Percentiles rank a stretch among this genome's conserved stretches.
Evolutionary conservation across 1,140 invertebrate genomes (phyloP).

Genomic region (Heliconius nattereri): DNA sequence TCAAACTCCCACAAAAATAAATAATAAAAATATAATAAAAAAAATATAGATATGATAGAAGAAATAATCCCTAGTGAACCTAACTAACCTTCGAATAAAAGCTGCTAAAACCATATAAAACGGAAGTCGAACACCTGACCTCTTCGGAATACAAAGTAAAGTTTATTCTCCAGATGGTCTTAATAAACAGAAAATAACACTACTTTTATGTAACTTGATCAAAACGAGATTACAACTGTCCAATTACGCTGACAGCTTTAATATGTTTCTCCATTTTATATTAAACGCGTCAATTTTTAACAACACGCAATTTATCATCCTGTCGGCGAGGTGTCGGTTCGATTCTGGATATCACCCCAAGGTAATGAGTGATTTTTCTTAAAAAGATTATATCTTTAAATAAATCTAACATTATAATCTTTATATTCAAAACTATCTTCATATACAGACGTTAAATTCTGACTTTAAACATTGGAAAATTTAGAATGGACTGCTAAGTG

Average conservation of each 20-base stretch:
- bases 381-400: not conserved
- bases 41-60: no score
- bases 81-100: not conserved
- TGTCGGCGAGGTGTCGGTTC: slow-evolving; percentile 6
- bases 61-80: no score
- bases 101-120: not conserved
- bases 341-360: not conserved
- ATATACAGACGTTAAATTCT: no score
- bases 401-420: no score
- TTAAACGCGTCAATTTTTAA: not conserved
- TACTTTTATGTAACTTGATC: not conserved
- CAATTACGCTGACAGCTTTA: slow-evolving; percentile 3
- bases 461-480: no score
- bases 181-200: not conserved
- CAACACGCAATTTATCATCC: not conserved
- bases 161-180: not conserved
- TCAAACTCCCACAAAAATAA: no score
- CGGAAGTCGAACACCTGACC: not conserved
- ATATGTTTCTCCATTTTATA: not conserved
- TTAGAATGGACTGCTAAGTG: no score
- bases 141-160: not conserved
- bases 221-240: not conserved
- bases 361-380: not conserved
- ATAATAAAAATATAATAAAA: no score
- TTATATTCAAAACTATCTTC: no score